Evolutionary conservation across 2,797 vertebrate species (phyloP), one percentile per base, ranked within the genome.

Genomic region (Anguilla anguilla): DNA sequence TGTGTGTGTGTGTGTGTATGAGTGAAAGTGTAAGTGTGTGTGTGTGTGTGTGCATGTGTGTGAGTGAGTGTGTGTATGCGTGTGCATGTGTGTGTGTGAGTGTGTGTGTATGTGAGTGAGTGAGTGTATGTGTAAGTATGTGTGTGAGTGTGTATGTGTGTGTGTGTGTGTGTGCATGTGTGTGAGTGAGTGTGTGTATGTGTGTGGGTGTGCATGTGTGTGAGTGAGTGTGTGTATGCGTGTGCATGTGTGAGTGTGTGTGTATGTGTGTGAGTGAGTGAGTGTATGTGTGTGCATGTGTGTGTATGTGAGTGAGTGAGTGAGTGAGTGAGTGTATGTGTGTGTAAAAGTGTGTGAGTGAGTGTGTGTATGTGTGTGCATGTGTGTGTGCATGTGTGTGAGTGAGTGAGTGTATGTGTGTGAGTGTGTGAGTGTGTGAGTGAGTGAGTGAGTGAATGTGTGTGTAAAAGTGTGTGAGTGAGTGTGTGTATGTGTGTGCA

Each of bases 141-240:
- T 39, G 2, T 39, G 39, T 39, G 39, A 39, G 35, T 53, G 87
- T 85, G 67, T 83, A 17, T 57, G 17, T 4, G 55, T 57, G 11
- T 83, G 81, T 43, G 72, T 72, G 59, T 83, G 77, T 51, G 31
- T 28, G 57, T 51, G 51, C 22, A 31, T 28, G 55, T 39, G 51
- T 57, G 83, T 85, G 55, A n/a, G 51, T 85, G 90, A 86, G 88
- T 86, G 88, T 89, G 90, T 84, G 2, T 35, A 4, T 83, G 39
- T 49, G 77, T 86, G 15, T 88, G 55, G 87, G 84, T 81, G 55
- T 64, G 72, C 69, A 46, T 74, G 43, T 79, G 64, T 49, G 43
- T 88, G 81, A 82, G 74, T 64, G 64, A 72, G 88, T 86, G 67
- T 74, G 67, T 87, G 35, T 43, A 19, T 67, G 69, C n/a, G 61